Evolutionary conservation across 1,140 invertebrate genomes (phyloP).

Genomic region (Conopomorpha cramerella): DNA sequence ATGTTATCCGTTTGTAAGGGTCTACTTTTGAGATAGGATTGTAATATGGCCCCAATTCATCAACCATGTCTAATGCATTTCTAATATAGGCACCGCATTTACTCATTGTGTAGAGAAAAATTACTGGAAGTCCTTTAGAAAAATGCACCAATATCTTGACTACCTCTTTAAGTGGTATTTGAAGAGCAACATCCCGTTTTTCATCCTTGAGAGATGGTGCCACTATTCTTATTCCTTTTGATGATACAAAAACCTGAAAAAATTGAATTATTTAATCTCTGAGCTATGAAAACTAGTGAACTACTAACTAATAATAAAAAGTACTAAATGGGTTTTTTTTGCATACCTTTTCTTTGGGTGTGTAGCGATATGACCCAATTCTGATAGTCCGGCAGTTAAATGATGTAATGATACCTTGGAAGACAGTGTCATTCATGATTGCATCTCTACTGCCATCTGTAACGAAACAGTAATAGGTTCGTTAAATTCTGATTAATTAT

Average conservation of each 20-base stretch:
- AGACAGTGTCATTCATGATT: constrained; percentile 19
- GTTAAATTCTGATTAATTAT: background rate
- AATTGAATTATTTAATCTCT: constrained; percentile 2
- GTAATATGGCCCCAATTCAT: constrained; percentile 62
- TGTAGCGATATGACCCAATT: constrained; percentile 78
- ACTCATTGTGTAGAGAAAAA: constrained; percentile 77
- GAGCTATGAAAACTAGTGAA: background rate
- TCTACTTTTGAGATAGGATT: constrained; percentile 66
- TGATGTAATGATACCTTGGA: constrained; percentile 40
- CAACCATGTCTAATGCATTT: constrained; percentile 70
- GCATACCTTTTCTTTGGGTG: constrained; percentile 67
- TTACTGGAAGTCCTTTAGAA: constrained; percentile 70
- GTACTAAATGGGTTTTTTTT: constrained; percentile 1
- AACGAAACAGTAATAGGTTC: constrained; percentile 7
- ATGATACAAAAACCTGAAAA: constrained; percentile 64
- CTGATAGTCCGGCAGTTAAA: constrained; percentile 74
- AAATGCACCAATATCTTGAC: constrained; percentile 77
- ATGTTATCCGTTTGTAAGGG: constrained; percentile 74
- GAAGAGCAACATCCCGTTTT: constrained; percentile 61
- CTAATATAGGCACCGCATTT: constrained; percentile 70
- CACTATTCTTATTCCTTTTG: constrained; percentile 68
- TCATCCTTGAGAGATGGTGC: constrained; percentile 68
- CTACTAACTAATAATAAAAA: constrained; percentile 1
- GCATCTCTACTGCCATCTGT: constrained; percentile 53
- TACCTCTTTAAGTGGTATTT: constrained; percentile 68